Evolutionary conservation across 2,797 vertebrate genomes (phyloP).

Genomic region (Zenarchopterus dispar): DNA sequence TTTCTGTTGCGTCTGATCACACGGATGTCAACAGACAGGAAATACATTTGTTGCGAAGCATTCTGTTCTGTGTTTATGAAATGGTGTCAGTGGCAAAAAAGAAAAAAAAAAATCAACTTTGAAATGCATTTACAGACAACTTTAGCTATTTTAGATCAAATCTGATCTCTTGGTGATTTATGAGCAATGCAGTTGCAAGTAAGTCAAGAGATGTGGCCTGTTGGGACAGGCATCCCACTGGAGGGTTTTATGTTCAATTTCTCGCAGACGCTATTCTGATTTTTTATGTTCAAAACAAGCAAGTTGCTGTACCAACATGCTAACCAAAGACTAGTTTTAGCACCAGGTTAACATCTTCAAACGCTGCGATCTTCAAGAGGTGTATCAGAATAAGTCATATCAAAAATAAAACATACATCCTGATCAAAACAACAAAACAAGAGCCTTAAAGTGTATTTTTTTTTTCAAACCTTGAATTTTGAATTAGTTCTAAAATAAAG

Average conservation of each 20-base stretch:
- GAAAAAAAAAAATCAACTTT: slow-evolving; percentile 1
- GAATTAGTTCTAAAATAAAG: slow-evolving; percentile 10
- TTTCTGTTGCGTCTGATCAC: slow-evolving; percentile 4
- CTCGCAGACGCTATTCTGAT: not conserved
- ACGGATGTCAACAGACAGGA: slow-evolving; percentile 9
- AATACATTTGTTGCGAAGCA: slow-evolving; percentile 5
- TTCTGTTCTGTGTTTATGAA: slow-evolving; percentile 35
- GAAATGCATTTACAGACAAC: not conserved
- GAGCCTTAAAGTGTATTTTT: not conserved
- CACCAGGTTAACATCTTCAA: not conserved
- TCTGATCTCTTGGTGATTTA: not conserved
- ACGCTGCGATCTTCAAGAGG: not conserved
- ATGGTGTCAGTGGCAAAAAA: not conserved
- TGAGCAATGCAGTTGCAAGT: not conserved
- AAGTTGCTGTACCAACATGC: not conserved
- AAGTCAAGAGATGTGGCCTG: slow-evolving; percentile 3
- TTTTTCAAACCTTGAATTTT: slow-evolving; percentile 4
- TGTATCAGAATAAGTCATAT: not conserved
- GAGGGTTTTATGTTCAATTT: not conserved
- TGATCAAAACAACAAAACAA: slow-evolving; percentile 1
- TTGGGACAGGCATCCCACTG: not conserved
- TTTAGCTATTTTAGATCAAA: not conserved
- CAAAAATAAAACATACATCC: slow-evolving; percentile 8
- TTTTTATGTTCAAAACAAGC: slow-evolving; percentile 5
- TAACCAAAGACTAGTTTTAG: slow-evolving; percentile 1